Conservation (phyloP, 92 coral and sea anemone species). For the Porites rus region DNA sequence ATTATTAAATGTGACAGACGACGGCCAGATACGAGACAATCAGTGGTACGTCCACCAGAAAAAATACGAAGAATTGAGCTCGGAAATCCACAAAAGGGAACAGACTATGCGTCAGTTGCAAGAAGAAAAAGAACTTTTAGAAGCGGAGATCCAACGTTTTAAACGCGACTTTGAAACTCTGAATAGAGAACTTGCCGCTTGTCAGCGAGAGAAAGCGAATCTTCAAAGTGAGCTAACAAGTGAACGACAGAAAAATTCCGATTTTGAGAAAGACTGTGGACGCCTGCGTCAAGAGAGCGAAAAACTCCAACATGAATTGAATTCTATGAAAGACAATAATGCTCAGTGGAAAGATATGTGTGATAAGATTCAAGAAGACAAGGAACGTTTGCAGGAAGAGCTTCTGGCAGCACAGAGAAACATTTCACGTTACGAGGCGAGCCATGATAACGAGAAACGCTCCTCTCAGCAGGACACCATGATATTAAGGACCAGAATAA, state of each 20-base stretch:
- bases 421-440: conserved; percentile 68
- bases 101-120: conserved; percentile 65
- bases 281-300: conserved; percentile 78
- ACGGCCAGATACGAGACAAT: conserved; percentile 62
- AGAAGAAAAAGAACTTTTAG: conserved; percentile 73
- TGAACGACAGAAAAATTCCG: conserved; percentile 62
- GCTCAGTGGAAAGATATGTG: conserved; percentile 94
- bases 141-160: conserved; percentile 81
- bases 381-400: conserved; percentile 84
- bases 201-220: conserved; percentile 82
- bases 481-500: conserved; percentile 68
- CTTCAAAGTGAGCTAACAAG: conserved; percentile 59
- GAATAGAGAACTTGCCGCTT: conserved; percentile 71
- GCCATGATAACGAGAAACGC: conserved; percentile 52
- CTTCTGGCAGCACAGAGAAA: conserved; percentile 76
- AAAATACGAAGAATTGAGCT: conserved; percentile 58
- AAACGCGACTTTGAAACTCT: conserved; percentile 76
- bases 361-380: conserved; percentile 87
- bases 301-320: conserved; percentile 76
- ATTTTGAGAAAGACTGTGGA: conserved; percentile 62
- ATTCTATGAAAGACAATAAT: conserved; percentile 81
- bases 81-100: conserved; percentile 76
- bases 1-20: conserved; percentile 63
- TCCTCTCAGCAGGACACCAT: conserved; percentile 69
- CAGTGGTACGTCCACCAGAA: conserved; percentile 79